These are phyloP conservation scores for Platichthys stellatus DNA, from an alignment of 2,113 vertebrate genomes.

Conservation along the genomic window DNA sequence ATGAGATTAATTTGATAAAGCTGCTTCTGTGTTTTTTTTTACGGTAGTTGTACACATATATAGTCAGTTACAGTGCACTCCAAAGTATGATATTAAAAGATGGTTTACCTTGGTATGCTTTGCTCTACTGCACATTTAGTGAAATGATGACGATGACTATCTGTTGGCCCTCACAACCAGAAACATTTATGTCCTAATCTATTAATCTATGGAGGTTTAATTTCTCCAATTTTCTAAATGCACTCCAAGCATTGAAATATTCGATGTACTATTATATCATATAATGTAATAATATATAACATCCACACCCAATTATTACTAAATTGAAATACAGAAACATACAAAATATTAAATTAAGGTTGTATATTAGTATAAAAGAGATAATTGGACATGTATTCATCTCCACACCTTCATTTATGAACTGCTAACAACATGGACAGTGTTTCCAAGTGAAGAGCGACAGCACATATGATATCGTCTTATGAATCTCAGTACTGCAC, in stretches of 20 bases:
- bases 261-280: not conserved
- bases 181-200: not conserved
- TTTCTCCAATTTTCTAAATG: not conserved
- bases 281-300: too few species aligned
- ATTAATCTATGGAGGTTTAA: not conserved
- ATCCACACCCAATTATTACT: too few species aligned
- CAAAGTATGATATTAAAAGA: too few species aligned
- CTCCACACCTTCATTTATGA: not conserved
- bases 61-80: not conserved
- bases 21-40: not conserved
- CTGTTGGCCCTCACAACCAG: too few species aligned
- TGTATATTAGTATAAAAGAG: too few species aligned
- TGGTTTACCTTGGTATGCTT: too few species aligned
- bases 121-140: too few species aligned
- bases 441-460: not conserved
- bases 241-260: not conserved
- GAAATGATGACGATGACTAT: too few species aligned
- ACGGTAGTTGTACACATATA: not conserved
- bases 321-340: too few species aligned
- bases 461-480: not conserved
- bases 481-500: not conserved
- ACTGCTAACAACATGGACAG: not conserved
- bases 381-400: not conserved
- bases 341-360: too few species aligned
- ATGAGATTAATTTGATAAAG: not conserved